Percentiles rank a stretch among this genome's conserved stretches.
Conservation (phyloP, 2,888 invertebrate species). For the Lepidochrysops patricia region DNA sequence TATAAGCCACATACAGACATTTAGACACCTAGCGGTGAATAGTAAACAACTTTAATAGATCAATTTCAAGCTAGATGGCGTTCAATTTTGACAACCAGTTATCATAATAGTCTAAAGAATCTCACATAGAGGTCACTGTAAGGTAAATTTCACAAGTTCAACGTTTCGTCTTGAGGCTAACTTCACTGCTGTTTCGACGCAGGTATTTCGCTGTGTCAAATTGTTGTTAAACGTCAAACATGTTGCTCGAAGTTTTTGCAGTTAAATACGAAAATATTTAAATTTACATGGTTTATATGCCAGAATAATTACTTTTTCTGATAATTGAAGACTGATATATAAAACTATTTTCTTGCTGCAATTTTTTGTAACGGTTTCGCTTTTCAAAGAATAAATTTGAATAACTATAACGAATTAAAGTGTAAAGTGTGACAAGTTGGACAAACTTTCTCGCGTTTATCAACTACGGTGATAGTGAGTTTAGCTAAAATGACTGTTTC, state of each 20-base stretch:
- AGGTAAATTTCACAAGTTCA: slow-evolving; percentile 24
- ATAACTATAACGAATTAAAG: slow-evolving; percentile 29
- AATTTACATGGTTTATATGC: neutral
- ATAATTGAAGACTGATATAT: neutral
- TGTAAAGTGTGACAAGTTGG: slow-evolving; percentile 49
- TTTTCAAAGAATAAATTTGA: slow-evolving; percentile 22
- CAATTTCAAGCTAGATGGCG: slow-evolving; percentile 17
- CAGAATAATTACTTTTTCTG: neutral
- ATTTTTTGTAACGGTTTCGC: neutral
- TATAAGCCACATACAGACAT: too few relatives aligned
- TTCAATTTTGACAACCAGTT: neutral
- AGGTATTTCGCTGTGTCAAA: neutral
- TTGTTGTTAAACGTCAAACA: slow-evolving; percentile 13
- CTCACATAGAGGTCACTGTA: slow-evolving; percentile 28
- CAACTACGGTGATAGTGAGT: slow-evolving; percentile 49
- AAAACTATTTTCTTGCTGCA: neutral
- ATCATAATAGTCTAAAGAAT: slow-evolving; percentile 6
- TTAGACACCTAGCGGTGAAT: slow-evolving; percentile 33
- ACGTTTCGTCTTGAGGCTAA: slow-evolving; percentile 25
- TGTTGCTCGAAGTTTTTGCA: slow-evolving; percentile 21
- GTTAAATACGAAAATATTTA: slow-evolving; percentile 6
- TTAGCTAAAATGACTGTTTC: slow-evolving; percentile 59
- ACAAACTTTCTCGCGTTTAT: slow-evolving; percentile 53
- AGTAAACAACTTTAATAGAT: slow-evolving; percentile 16
- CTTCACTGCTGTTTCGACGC: slow-evolving; percentile 19